Base-by-base conservation (phyloP, 2,797 vertebrate genomes). In the Coregonus sp. region DNA sequence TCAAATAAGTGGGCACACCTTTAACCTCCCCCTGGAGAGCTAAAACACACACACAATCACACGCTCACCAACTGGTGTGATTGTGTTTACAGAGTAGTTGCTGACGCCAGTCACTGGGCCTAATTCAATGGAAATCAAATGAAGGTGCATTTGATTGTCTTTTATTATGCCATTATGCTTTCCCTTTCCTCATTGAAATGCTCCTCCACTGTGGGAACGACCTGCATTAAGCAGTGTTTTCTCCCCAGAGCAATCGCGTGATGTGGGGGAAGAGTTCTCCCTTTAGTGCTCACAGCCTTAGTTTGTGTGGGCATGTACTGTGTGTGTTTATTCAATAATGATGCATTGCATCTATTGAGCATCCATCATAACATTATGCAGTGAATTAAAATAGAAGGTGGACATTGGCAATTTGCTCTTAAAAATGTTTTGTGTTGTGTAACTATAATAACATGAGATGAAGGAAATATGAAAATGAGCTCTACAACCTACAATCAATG, bases 61-160 rank as follows among this genome's bases (percentile, higher is more conserved):
- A 40, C 6, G 37, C 85, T 87, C 80, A 82, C 73, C 67, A 47
- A 78, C 72, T n/a, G 15, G 85, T 84, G 40, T 77, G 61, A 78
- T 79, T 77, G 76, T 91, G 89, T 93, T 92, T 91, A 89, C 91
- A 90, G 82, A 93, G 88, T 72, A 71, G 80, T 85, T 78, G 87
- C 86, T 93, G 92, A 93, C 84, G 90, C 92, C 91, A 91, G 85
- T 84, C 84, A 85, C 84, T 82, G 84, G 84, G 70, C 85, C 86
- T 93, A 93, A 93, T 93, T 93, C 86, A 87, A 88, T 92, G 92
- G 90, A 92, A 94, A 94, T 93, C 89, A 92, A 91, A 93, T 89
- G 83, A 90, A 88, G 88, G 82, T 90, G 82, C 86, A 40, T 40
- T 40, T 40, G 37, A 40, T 40, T 40, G 9, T 40, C 80, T 94